These are phyloP conservation scores for Podiceps cristatus DNA, from an alignment of 2,113 vertebrate species.

Conservation along the genomic window DNA sequence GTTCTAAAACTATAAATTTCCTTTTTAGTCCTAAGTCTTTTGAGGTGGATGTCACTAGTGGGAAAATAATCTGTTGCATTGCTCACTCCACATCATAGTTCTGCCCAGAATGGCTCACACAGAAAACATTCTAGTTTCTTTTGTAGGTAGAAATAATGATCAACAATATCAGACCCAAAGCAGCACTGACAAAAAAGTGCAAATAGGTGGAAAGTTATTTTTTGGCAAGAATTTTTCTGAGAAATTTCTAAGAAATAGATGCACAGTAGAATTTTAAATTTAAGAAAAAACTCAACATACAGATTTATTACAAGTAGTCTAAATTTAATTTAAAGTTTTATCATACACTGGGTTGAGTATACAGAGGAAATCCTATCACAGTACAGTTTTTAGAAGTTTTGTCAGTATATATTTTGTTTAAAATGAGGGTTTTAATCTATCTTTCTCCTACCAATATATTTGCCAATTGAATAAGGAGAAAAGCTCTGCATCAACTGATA, in stretches of 20 bases:
- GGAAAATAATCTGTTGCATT: neutral
- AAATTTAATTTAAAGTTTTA: neutral
- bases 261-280: neutral
- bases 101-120: neutral
- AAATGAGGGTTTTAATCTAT: neutral
- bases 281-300: neutral
- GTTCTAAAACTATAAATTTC: neutral
- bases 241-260: neutral
- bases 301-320: neutral
- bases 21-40: neutral
- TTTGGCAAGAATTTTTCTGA: neutral
- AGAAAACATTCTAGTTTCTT: neutral
- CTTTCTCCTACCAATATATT: neutral
- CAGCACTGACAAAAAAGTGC: neutral
- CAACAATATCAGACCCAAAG: neutral
- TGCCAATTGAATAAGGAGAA: neutral
- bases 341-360: neutral
- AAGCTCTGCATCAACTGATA: neutral
- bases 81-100: neutral
- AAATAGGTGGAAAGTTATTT: neutral
- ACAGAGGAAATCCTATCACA: neutral
- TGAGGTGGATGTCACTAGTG: neutral
- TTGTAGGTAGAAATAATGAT: neutral
- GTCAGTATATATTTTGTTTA: neutral
- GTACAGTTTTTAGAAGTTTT: neutral